Conservation (phyloP, 2,797 vertebrate genomes). For the Sus cebifrons region DNA sequence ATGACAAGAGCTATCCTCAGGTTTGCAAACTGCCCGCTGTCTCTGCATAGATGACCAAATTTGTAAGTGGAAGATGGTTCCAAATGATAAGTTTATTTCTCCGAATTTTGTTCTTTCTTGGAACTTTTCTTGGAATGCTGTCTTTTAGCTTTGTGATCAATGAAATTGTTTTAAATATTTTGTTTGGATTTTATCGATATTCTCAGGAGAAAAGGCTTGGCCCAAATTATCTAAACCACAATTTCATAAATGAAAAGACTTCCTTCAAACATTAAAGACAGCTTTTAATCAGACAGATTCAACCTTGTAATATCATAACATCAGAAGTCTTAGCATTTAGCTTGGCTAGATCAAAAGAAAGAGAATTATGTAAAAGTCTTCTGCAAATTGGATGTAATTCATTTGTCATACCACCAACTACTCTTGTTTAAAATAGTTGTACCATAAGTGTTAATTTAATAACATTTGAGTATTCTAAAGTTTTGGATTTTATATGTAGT, state of each 20-base stretch:
- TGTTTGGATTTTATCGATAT: neutral
- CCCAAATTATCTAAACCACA: neutral
- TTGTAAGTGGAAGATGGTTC: neutral
- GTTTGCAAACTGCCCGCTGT: neutral
- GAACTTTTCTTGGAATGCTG: neutral
- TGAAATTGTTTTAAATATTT: neutral
- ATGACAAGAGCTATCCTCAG: neutral
- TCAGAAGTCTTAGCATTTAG: neutral
- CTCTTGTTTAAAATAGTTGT: neutral
- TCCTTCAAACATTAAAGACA: neutral
- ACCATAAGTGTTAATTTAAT: neutral
- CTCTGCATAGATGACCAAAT: neutral
- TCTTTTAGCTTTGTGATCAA: neutral
- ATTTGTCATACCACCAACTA: neutral
- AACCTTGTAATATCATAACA: neutral
- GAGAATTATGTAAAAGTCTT: neutral
- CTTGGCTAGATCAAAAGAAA: neutral
- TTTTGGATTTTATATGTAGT: neutral
- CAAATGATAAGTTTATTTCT: neutral
- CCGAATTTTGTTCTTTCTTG: neutral
- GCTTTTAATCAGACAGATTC: neutral
- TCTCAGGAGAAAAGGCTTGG: accelerated
- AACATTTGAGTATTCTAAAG: neutral
- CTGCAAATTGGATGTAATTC: neutral
- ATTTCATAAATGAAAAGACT: neutral